Percentiles rank a stretch among this genome's conserved stretches.
Evolutionary conservation across 2,888 invertebrate species (phyloP).

Genomic region (Thymelicus sylvestris): DNA sequence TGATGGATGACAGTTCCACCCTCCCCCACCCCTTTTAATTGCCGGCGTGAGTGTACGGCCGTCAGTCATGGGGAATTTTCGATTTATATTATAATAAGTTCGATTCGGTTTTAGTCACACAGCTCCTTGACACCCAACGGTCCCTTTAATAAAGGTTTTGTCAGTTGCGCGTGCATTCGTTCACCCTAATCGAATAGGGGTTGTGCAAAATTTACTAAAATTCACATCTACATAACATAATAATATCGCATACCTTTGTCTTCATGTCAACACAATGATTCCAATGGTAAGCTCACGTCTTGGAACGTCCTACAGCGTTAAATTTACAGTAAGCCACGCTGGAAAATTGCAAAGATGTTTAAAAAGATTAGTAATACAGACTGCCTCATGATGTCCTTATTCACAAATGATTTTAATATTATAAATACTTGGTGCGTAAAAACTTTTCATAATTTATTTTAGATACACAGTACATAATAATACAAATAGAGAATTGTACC

Average conservation of each 20-base stretch:
- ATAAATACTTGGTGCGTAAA: too few relatives aligned
- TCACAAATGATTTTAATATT: too few relatives aligned
- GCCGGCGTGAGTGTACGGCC: slow-evolving; percentile 68
- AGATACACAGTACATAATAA: too few relatives aligned
- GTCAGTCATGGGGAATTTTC: slow-evolving; percentile 74
- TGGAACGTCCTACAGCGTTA: too few relatives aligned
- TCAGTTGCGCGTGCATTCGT: slow-evolving; percentile 43
- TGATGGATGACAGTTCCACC: slow-evolving; percentile 70
- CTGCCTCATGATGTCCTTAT: too few relatives aligned
- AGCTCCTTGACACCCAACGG: slow-evolving; percentile 49
- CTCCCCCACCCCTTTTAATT: slow-evolving; percentile 79
- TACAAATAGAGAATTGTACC: too few relatives aligned
- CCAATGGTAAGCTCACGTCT: too few relatives aligned
- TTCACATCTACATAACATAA: background rate
- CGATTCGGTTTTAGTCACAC: slow-evolving; percentile 52
- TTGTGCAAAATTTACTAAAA: background rate
- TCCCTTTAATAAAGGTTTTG: slow-evolving; percentile 50
- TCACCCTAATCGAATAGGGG: slow-evolving; percentile 37
- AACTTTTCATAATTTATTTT: too few relatives aligned
- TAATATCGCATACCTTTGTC: background rate
- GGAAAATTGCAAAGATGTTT: too few relatives aligned
- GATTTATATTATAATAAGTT: slow-evolving; percentile 83
- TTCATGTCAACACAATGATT: too few relatives aligned
- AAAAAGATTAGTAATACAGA: too few relatives aligned
- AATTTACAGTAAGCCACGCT: too few relatives aligned